These are phyloP conservation scores for Leptura quadrifasciata DNA, from an alignment of 2,888 invertebrate genomes.

Conservation along the genomic window DNA sequence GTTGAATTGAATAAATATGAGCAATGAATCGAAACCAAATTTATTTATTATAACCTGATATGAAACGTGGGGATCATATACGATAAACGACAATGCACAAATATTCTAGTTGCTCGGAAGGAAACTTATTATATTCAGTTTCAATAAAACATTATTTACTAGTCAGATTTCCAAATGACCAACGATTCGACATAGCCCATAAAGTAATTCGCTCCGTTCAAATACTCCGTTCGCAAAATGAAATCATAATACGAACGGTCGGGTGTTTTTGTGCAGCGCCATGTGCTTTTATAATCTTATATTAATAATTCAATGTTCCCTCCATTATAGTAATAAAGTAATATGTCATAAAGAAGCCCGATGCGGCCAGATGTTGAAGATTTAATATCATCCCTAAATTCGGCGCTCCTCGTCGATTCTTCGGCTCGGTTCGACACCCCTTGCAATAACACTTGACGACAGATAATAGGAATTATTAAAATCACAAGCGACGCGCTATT, in stretches of 20 bases:
- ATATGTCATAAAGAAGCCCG: conserved; percentile 73
- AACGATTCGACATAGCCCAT: conserved; percentile 46
- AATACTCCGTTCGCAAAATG: conserved; percentile 54
- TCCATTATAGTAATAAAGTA: conserved; percentile 75
- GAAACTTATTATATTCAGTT: not conserved
- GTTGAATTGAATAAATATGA: too few relatives aligned
- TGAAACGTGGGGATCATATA: too few relatives aligned
- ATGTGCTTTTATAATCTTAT: conserved; percentile 72
- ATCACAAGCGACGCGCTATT: conserved; percentile 54
- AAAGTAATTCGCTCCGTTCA: conserved; percentile 46
- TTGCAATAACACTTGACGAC: conserved; percentile 57
- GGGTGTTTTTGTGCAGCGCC: conserved; percentile 61
- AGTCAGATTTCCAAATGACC: conserved; percentile 39
- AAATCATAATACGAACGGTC: conserved; percentile 60
- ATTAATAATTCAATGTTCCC: conserved; percentile 75
- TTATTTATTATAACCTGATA: too few relatives aligned
- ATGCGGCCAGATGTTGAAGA: conserved; percentile 72
- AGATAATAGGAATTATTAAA: conserved; percentile 63
- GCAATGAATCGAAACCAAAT: too few relatives aligned
- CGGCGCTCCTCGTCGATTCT: conserved; percentile 41
- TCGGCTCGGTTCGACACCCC: conserved; percentile 52
- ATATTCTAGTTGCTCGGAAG: not conserved
- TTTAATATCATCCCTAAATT: conserved; percentile 70
- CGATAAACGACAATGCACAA: not conserved
- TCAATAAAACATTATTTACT: not conserved